Evolutionary conservation across 2,888 invertebrate genomes (phyloP), one percentile per base, ranked within the genome.

Genomic region (Netelia inedita): DNA sequence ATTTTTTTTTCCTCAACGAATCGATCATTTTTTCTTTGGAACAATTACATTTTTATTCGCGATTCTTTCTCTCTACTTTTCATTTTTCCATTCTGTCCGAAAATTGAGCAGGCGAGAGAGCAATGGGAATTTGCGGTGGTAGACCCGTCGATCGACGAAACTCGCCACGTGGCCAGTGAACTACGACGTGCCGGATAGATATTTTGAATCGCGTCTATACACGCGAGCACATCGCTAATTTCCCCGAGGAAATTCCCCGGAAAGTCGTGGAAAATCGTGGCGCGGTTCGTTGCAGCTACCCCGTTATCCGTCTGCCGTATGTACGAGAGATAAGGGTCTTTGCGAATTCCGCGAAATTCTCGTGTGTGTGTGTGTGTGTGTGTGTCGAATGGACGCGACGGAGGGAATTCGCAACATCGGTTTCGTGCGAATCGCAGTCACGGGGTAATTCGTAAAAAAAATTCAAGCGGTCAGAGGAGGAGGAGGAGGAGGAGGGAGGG

Each of bases 241-340:
- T 92, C 91, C 92, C 91, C 88, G 89, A 92, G 91, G 92, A 92
- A 92, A 92, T 91, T 92, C 88, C 88, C 88, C 88, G 86, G 88
- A 87, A 88, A 91, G 89, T 91, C 89, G 90, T 87, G 83, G 87
- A 89, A 91, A 91, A 91, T 91, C 91, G 73, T 21, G 21, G 53
- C 69, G 41, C 35, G 46, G 35, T 35, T 35, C 14, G 68, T 63
- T 57, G 19, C 59, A 35, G 10, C 35, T 46, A 43, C n/a, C 2
- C 3, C 6, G 57, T 19, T 9, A 21, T 14, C 16, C 57, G 19
- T 16, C 19, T 19, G 19, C 6, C 35, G 35, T 35, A 35, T 35
- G 6, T 35, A 35, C 8, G 35, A 35, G 35, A 35, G 35, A 35
- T 35, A 28, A 28, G 35, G 35, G 35, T 5, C 3, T 35, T 35